Evolutionary conservation across 2,888 invertebrate genomes (phyloP), one percentile per base, ranked within the genome.

Genomic region (Caenorhabditis imperialis): DNA sequence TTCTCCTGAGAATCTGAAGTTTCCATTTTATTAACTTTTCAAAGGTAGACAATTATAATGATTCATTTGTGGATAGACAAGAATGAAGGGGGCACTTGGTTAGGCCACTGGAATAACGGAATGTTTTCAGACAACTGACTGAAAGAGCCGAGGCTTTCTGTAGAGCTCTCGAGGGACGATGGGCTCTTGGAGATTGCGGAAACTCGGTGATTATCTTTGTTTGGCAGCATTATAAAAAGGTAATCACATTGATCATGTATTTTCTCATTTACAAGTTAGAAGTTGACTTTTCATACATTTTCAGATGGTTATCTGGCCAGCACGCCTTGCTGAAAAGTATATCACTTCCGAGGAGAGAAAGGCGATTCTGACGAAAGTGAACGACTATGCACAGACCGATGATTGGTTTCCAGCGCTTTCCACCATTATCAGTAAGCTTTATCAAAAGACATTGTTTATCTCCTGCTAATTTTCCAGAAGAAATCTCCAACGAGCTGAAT

Each of bases 121-220:
- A 27, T 44, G 23, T 35, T 70, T 82, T 57, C 76, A 85, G 85
- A 30, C 85, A 87, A 54, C 65, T 86, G 23, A 84, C 82, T 1
- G 86, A 88, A 40, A 60, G 85, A 42, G 86, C 88, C 2, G 84
- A 86, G 35, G 78, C 81, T 12, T 88, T 88, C 58, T 84, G 84
- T 60, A 58, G 79, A 51, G 84, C 86, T 12, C 70, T 88, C 37
- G 85, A 86, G 57, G 84, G 86, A n/a, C 76, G 88, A 37, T 88
- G 88, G 88, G 87, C 86, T 1, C 79, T 88, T 33, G 88, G 88
- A 33, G 88, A 88, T 54, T 88, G 88, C 51, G 88, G 88, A 30
- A 88, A 88, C 61, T 86, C 86, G 16, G 85, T 86, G 7, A 82
- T 88, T 61, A 77, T 88, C 22, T 85, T 88, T 53, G 82, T 86